Conservation (phyloP, 2,888 invertebrate species). For the Actias luna region DNA sequence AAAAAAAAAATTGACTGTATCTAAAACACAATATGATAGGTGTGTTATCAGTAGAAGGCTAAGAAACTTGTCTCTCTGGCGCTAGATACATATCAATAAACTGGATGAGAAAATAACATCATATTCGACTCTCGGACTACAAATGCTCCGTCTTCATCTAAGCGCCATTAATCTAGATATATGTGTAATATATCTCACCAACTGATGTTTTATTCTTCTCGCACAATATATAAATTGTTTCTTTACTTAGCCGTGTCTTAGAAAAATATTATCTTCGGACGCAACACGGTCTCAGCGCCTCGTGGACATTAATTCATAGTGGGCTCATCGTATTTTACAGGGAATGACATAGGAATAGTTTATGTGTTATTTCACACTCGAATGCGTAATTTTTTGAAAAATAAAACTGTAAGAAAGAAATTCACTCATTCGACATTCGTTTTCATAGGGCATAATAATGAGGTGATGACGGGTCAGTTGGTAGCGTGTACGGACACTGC, state of each 20-base stretch:
- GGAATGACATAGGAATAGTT: background rate
- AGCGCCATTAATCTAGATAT: conserved; percentile 65
- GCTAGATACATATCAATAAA: no score
- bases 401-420: no score
- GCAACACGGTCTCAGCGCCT: background rate
- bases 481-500: no score
- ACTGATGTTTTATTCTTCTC: conserved; percentile 60
- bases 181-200: conserved; percentile 62
- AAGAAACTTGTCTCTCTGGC: no score
- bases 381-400: no score
- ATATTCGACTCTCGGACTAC: conserved; percentile 34
- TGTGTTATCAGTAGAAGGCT: no score
- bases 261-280: conserved; percentile 8
- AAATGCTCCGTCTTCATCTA: conserved; percentile 47
- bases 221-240: conserved; percentile 54
- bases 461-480: no score
- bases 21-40: no score
- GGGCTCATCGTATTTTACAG: background rate
- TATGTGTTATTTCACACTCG: no score
- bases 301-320: background rate
- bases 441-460: no score
- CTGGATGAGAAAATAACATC: background rate
- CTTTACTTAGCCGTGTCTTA: conserved; percentile 29
- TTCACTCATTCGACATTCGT: no score
- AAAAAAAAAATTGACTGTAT: no score